Conservation (phyloP, 2,113 vertebrate genomes). For the Entomyzon cyanotis region DNA sequence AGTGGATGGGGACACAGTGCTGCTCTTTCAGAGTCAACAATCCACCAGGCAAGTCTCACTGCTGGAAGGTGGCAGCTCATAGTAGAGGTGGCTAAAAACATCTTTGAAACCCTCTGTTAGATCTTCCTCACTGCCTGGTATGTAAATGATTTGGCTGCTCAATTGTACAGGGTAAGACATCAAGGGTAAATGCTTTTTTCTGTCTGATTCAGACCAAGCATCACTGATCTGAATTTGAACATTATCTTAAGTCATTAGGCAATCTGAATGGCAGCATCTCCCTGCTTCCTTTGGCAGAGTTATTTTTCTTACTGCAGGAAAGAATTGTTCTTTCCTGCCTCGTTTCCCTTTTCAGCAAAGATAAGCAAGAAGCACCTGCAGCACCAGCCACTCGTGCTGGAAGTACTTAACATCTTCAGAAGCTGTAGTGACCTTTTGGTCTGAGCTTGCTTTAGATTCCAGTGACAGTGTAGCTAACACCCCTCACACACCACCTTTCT, state of each 20-base stretch:
- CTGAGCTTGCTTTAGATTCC: background rate
- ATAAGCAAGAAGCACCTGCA: background rate
- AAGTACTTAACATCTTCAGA: background rate
- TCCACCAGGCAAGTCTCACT: background rate
- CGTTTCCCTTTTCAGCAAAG: background rate
- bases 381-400: background rate
- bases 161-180: background rate
- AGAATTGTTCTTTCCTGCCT: background rate
- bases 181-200: background rate
- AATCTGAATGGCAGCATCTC: background rate
- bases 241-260: background rate
- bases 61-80: background rate
- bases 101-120: background rate
- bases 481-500: background rate
- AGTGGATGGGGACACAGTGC: no score
- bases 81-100: background rate
- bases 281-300: background rate
- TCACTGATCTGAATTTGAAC: constrained; percentile 1
- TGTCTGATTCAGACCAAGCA: background rate
- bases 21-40: background rate
- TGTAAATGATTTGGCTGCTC: background rate
- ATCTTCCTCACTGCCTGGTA: background rate
- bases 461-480: background rate
- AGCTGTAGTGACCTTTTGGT: background rate
- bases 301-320: background rate